phyloP scores from a whole-genome alignment of 1,140 invertebrate species.

The Copidosoma floridanum region DNA sequence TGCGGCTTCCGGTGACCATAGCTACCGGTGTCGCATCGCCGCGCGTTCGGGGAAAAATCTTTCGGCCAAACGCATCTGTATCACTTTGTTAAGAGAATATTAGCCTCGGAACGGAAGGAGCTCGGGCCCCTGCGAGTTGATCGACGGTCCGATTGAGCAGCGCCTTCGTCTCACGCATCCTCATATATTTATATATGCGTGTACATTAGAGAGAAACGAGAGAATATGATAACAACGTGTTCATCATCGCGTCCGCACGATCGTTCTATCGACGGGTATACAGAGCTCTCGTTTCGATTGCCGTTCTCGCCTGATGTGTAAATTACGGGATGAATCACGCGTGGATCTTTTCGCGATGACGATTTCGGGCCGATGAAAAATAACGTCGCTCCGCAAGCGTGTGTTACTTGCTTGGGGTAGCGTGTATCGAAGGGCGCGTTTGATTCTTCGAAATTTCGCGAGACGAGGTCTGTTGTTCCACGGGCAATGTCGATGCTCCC shows the following conservation, averaged over 20 bases:
- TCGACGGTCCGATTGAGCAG: conserved; percentile 36
- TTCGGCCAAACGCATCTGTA: no score
- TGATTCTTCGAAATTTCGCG: no score
- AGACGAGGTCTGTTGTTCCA: no score
- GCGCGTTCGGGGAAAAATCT: conserved; percentile 11
- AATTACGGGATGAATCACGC: no score
- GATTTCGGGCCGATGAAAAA: no score
- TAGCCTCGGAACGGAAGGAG: conserved; percentile 29
- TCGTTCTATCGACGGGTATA: not conserved
- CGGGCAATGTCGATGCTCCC: no score
- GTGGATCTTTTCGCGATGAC: no score
- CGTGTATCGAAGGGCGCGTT: no score
- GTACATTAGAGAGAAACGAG: no score
- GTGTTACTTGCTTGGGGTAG: no score
- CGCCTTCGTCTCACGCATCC: conserved; percentile 23
- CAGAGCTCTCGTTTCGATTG: not conserved
- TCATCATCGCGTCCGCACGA: conserved; percentile 24
- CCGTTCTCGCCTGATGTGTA: not conserved
- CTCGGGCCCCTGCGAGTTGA: conserved; percentile 16
- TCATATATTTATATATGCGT: not conserved
- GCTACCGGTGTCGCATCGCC: not conserved
- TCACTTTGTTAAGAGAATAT: conserved; percentile 40
- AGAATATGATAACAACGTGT: conserved; percentile 29
- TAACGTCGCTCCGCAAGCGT: no score
- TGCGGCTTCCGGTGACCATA: conserved; percentile 15